These are phyloP conservation scores for Lepidocyrtoides sp. DNA, from an alignment of 2,888 invertebrate species.

Conservation along the genomic window DNA sequence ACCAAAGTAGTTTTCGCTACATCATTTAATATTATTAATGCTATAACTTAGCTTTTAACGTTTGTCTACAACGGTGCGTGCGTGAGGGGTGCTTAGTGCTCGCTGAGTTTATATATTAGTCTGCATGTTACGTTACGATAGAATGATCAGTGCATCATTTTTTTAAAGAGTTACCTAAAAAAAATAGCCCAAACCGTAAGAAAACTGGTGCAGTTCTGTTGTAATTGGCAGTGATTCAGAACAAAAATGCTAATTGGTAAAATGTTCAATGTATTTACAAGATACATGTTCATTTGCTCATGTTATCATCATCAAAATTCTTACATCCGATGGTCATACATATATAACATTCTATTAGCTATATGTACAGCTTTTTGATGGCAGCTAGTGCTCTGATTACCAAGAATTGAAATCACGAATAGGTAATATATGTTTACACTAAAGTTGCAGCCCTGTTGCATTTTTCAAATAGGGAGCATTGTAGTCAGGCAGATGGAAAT, in stretches of 20 bases:
- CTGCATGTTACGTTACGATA: background rate
- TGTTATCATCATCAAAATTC: background rate
- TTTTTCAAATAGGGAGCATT: no score
- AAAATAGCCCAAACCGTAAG: constrained; percentile 54
- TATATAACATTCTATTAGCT: background rate
- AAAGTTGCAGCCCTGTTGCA: no score
- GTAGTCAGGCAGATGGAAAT: no score
- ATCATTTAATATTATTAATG: background rate
- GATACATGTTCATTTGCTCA: background rate
- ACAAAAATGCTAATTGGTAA: constrained; percentile 75
- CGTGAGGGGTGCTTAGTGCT: background rate
- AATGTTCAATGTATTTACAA: constrained; percentile 14
- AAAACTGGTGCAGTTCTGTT: constrained; percentile 59
- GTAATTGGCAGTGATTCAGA: constrained; percentile 75
- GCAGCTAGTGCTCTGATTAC: background rate
- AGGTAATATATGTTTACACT: no score
- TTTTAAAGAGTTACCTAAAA: background rate
- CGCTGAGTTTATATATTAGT: background rate
- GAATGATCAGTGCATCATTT: background rate
- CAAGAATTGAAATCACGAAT: background rate
- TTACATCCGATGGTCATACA: background rate
- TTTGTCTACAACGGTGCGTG: background rate
- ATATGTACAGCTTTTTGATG: background rate
- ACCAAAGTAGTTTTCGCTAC: background rate
- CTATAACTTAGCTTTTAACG: background rate